Evolutionary conservation across 2,113 vertebrate genomes (phyloP), one percentile per base, ranked within the genome.

Genomic region (Takifugu flavidus): DNA sequence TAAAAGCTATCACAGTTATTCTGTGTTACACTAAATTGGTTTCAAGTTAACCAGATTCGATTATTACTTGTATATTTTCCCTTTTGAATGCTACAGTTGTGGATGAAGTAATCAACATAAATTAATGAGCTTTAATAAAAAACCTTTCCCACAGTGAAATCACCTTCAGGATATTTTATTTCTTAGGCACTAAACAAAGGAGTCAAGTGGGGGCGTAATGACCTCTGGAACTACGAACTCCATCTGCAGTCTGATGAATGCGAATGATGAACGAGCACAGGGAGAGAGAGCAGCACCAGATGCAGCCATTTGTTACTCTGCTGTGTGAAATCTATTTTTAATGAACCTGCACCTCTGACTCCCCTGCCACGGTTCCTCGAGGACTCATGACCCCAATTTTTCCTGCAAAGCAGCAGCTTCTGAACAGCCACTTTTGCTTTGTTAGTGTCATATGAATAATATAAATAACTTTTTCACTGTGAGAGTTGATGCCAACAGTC

Each of bases 271-370:
- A 90, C 75, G 87, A 88, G 72, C 72, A 14, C 13, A 59, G 86
- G 80, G 88, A 89, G 62, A 51, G 34, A 62, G 74, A 78, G 73
- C 72, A 60, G 46, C 49, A 55, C 65, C 65, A n/a, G 20, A 20
- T 20, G 20, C 58, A 47, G 64, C 72, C 82, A 84, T 87, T 88
- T 82, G 78, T 88, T 88, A 74, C 83, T 80, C 69, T 46, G 77
- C 82, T 86, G 83, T 86, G 85, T 87, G 77, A 83, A 72, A 85
- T 89, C 80, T 78, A 79, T 89, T 88, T 90, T 90, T 90, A 90
- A 90, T 91, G 86, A 91, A 78, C 70, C 62, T 71, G 67, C 77
- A 77, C 81, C 71, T 77, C 70, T 75, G 86, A 82, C 85, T 85
- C 83, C 83, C 72, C 50, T 59, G 15, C 20, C 28, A 50, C 63